These are phyloP conservation scores for Linnaemya vulpina DNA, from an alignment of 2,888 invertebrate species.

Conservation along the genomic window DNA sequence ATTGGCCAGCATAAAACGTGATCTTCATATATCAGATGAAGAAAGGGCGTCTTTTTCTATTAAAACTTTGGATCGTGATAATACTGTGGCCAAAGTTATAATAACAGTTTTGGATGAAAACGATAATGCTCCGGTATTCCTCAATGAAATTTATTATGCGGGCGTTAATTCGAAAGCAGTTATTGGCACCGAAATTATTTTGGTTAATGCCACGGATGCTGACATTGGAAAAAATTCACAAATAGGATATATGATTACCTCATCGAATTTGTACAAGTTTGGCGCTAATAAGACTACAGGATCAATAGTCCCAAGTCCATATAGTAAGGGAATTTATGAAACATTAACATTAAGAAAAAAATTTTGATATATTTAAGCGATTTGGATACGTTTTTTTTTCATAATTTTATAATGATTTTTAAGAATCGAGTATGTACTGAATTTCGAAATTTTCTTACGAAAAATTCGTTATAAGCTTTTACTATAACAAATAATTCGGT, in stretches of 20 bases:
- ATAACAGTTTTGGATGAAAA: slow-evolving; percentile 91
- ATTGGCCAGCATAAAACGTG: slow-evolving; percentile 92
- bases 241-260: slow-evolving; percentile 90
- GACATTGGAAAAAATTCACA: slow-evolving; percentile 93
- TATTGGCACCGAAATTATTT: slow-evolving; percentile 88
- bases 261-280: slow-evolving; percentile 91
- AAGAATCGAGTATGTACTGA: too few species aligned
- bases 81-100: slow-evolving; percentile 88
- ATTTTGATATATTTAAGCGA: too few species aligned
- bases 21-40: slow-evolving; percentile 86
- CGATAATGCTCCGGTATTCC: slow-evolving; percentile 92
- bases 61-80: slow-evolving; percentile 84
- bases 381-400: too few species aligned
- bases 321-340: slow-evolving; percentile 80
- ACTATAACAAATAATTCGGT: too few species aligned
- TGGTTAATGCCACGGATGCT: slow-evolving; percentile 91
- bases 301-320: slow-evolving; percentile 94
- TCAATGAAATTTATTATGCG: slow-evolving; percentile 83
- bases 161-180: slow-evolving; percentile 91
- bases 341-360: too few species aligned
- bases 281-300: slow-evolving; percentile 90
- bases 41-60: slow-evolving; percentile 83
- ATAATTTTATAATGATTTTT: too few species aligned
- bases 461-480: too few species aligned
- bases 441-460: too few species aligned